Evolutionary conservation across 2,797 vertebrate species (phyloP).

Genomic region (Anniella stebbinsi): DNA sequence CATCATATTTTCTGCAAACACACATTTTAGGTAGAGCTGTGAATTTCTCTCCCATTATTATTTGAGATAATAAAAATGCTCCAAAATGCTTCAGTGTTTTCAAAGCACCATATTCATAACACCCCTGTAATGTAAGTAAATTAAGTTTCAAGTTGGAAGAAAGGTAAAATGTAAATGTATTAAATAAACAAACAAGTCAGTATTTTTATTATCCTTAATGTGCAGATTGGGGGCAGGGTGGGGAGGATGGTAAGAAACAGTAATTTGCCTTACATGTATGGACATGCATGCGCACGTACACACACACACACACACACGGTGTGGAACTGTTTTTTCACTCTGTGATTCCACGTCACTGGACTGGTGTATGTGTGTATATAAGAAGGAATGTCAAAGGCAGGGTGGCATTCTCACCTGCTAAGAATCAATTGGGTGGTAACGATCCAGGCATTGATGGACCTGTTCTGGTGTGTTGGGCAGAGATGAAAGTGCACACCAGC

Average conservation of each 20-base stretch:
- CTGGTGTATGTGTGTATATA: neutral
- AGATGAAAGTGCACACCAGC: neutral
- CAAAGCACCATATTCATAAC: neutral
- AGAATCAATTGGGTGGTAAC: neutral
- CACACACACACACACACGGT: neutral
- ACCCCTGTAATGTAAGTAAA: neutral
- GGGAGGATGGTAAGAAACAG: neutral
- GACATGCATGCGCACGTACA: neutral
- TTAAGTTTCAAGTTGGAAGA: neutral
- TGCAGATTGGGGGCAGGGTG: neutral
- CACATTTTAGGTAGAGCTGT: neutral
- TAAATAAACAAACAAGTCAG: neutral
- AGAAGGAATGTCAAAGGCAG: neutral
- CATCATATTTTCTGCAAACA: no score
- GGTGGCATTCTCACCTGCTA: neutral
- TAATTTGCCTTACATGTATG: no score
- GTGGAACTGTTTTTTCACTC: neutral
- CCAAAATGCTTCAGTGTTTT: neutral
- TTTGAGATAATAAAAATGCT: neutral
- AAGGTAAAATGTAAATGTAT: neutral
- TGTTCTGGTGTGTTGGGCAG: neutral
- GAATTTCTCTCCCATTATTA: neutral
- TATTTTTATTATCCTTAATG: neutral
- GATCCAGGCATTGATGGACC: neutral
- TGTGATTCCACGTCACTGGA: neutral